These are phyloP conservation scores for Squalus acanthias DNA, from an alignment of 2,797 vertebrate species.

Conservation along the genomic window DNA sequence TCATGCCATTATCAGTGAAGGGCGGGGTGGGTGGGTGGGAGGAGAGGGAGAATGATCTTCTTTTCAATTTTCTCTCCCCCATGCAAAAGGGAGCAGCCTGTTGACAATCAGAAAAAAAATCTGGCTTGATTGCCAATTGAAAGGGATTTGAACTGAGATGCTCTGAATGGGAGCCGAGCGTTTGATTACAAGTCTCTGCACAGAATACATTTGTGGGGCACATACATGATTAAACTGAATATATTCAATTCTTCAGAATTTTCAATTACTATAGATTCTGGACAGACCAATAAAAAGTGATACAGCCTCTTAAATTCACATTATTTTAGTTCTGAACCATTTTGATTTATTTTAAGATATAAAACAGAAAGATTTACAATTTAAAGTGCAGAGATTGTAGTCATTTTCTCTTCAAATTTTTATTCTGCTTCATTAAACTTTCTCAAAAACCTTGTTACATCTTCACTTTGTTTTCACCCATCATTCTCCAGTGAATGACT, in stretches of 20 bases:
- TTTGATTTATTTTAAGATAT: conserved; percentile 8
- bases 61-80: not conserved
- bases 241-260: conserved; percentile 23
- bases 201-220: not conserved
- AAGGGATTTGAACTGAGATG: conserved; percentile 5
- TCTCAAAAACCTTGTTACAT: not conserved
- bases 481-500: conserved; percentile 12
- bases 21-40: not conserved
- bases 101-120: conserved; percentile 19
- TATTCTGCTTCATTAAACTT: not conserved
- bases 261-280: conserved; percentile 24
- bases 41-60: not conserved
- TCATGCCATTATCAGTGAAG: not conserved
- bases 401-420: not conserved
- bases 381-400: not conserved
- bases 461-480: not conserved
- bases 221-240: conserved; percentile 20
- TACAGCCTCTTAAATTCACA: conserved; percentile 26
- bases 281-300: conserved; percentile 13
- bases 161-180: not conserved
- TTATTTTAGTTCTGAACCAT: conserved; percentile 28
- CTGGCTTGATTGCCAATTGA: conserved; percentile 26
- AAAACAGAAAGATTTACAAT: conserved; percentile 3
- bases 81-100: not conserved
- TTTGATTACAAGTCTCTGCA: not conserved